Base-by-base conservation (phyloP, 64 coral and sea anemone genomes). In the Montipora sp. region DNA sequence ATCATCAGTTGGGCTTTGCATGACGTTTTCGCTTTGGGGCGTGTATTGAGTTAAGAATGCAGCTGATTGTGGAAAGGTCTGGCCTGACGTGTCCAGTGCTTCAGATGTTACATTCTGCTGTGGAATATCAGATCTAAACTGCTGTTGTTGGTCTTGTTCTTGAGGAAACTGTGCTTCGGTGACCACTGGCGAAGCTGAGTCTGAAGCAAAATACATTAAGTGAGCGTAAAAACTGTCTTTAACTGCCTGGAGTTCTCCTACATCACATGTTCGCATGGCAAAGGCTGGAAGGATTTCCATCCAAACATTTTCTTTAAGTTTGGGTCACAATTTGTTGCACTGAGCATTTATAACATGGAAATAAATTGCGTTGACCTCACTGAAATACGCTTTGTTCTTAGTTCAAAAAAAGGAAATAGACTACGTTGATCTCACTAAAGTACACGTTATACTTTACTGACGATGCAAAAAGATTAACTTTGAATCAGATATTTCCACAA, bases 81-180 rank as follows among this genome's bases (percentile, higher is more conserved):
- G 80, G 13, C 27, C 58, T 65, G 59, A n/a, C 23, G 66, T 66
- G 27, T 66, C 58, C 24, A 27, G 36, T 36, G 43, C 3, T 68
- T 61, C 81, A 69, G 27, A 68, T 69, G 81, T 68, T 11, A 21
- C 20, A 18, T 84, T 84, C 45, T 70, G 59, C 16, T 84, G 36
- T n/a, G 81, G 81, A 68, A 85, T 85, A 22, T 85, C 63, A n/a
- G 63, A 85, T 85, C 82, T 69, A 14, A 85, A 85, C 65, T 85
- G 82, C 65, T 69, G 82, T 19, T 77, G 60, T 53, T 82, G 70
- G 2, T 77, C 75, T 3, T 11, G 27, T 20, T 3, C 61, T 18
- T 70, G 44, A 10, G 65, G 15, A 51, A 61, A 81, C 22, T 81
- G 51, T 43, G 79, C 22, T 65, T 21, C 36, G 3, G 59, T 69